phyloP scores from a whole-genome alignment of 2,888 invertebrate genomes.

The Leucania comma region DNA sequence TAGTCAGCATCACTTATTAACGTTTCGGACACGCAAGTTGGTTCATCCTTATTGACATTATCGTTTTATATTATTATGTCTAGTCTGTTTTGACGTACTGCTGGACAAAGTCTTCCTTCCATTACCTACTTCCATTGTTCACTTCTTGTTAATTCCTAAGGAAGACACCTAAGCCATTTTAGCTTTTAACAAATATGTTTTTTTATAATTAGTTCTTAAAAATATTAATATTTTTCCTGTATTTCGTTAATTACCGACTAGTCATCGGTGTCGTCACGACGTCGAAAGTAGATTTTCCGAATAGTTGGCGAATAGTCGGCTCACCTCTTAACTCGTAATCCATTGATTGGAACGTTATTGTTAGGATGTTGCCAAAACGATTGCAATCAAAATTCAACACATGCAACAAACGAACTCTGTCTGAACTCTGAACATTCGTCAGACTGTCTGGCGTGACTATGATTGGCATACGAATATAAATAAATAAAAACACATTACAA shows the following conservation, averaged over 20 bases:
- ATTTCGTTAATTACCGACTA: neutral
- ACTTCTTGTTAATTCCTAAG: too few species aligned
- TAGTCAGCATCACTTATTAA: too few species aligned
- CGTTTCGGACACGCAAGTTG: too few species aligned
- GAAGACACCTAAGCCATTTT: too few species aligned
- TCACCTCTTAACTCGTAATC: neutral
- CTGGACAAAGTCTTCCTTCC: too few species aligned
- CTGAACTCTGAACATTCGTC: conserved; percentile 11
- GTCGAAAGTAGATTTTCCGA: neutral
- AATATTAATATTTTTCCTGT: neutral
- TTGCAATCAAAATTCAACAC: conserved; percentile 25
- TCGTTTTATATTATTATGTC: too few species aligned
- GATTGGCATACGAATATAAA: neutral
- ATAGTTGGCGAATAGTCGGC: neutral
- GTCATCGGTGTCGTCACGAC: too few species aligned
- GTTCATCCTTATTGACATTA: neutral
- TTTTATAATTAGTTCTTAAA: too few species aligned
- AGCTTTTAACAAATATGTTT: neutral
- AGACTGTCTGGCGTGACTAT: conserved; percentile 20
- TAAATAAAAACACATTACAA: neutral
- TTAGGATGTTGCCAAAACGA: conserved; percentile 24
- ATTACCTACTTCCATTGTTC: too few species aligned
- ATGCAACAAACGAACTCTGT: conserved; percentile 19
- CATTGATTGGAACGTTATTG: conserved; percentile 8
- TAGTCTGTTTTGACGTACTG: too few species aligned